Evolutionary conservation across 2,797 vertebrate species (phyloP).

Genomic region (Sebastes iracundus): DNA sequence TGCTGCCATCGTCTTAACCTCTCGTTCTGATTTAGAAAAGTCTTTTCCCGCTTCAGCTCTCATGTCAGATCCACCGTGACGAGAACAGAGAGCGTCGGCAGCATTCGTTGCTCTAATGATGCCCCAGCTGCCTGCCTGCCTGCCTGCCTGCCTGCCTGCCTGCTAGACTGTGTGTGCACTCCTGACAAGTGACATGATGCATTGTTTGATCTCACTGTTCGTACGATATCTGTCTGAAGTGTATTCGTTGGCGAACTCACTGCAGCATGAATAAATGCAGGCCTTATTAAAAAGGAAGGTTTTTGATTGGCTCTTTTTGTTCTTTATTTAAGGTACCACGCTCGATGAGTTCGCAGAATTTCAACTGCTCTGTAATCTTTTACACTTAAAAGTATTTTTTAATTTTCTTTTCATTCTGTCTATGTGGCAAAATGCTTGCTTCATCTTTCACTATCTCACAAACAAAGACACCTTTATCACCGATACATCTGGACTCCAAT

Average conservation of each 20-base stretch:
- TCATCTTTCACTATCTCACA: neutral
- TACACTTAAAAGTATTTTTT: neutral
- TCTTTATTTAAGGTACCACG: neutral
- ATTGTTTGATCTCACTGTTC: conserved; percentile 22
- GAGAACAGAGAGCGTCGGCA: conserved; percentile 23
- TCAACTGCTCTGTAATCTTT: neutral
- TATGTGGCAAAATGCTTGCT: neutral
- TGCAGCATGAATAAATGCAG: neutral
- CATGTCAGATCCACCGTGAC: conserved; percentile 3
- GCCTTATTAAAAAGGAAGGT: neutral
- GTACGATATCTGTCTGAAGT: neutral
- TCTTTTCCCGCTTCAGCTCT: conserved; percentile 1
- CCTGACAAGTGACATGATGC: conserved; percentile 28
- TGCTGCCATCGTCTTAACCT: conserved; percentile 17
- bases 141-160: conserved; percentile 25
- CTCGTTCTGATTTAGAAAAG: conserved; percentile 33
- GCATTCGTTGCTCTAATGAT: conserved; percentile 43
- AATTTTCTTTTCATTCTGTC: neutral
- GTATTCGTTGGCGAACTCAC: neutral
- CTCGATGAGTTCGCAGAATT: neutral
- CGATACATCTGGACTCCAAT: conserved; percentile 1
- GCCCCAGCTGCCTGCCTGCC: conserved; percentile 48
- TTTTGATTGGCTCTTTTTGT: neutral
- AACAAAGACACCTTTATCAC: neutral
- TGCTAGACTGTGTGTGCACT: neutral